Base-by-base conservation (phyloP, 2,888 invertebrate genomes). In the Coenonympha glycerion region DNA sequence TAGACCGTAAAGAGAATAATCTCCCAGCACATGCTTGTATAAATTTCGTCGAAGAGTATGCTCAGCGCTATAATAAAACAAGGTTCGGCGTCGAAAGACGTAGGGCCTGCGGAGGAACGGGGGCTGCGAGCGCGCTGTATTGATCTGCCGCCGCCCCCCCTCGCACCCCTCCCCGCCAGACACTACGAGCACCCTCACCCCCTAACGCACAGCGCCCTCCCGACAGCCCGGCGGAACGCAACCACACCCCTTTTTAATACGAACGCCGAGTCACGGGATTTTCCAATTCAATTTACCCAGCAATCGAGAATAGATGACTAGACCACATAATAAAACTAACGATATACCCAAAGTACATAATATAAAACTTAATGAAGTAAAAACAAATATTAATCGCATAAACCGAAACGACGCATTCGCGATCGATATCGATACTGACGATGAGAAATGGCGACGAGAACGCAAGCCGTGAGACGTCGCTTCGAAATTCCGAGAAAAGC, bases 51-150 rank as follows among this genome's bases (percentile, higher is more conserved):
- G 79, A 71, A 75, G 77, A 81, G 78, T 71, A 76, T 72, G 73
- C 80, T 84, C 83, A 84, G 71, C 62, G 74, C 80, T 79, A 76
- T 85, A 83, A 84, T 86, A 54, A 85, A 85, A 81, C 76, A 79
- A 84, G 81, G 79, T 76, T 73, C 71, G 79, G 83, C 82, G 86
- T 85, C 77, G 85, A 85, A 85, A 86, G 86, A 85, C 79, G 80
- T 73, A 79, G 80, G 82, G 79, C 82, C 76, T 74, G 83, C 76
- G 81, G 82, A 81, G 85, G 81, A 67, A n/a, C n/a, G 60, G 59
- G 62, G 62, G 66, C 58, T 68, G 65, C 71, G 71, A 65, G 76
- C 73, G 66, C 75, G 71, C 65, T 59, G 69, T 65, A 62, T 63
- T 62, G 63, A 62, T 65, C 62, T 65, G 65, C 62, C 64, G 59